Percentiles rank a stretch among this genome's conserved stretches.
These are phyloP conservation scores for Furnarius figulus DNA, from an alignment of 2,113 vertebrate genomes.

Conservation along the genomic window DNA sequence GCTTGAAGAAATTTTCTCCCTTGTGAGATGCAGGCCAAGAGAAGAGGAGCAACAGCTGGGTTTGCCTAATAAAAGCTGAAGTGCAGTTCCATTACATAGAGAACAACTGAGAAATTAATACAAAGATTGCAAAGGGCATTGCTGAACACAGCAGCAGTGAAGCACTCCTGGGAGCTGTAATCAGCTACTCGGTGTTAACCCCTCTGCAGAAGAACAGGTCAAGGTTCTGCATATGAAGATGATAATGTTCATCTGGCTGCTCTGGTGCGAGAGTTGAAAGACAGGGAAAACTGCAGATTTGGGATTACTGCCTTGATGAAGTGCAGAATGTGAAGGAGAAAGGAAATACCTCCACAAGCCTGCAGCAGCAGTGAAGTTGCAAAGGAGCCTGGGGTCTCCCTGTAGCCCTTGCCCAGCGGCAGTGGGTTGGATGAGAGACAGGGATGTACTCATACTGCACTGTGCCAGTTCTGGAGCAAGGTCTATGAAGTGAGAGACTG, in stretches of 20 bases:
- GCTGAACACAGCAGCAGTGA: not conserved
- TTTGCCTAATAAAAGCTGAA: not conserved
- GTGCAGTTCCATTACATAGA: not conserved
- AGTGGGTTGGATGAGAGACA: not conserved
- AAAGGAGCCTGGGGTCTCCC: not conserved
- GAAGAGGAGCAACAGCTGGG: not conserved
- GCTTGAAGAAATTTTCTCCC: not conserved
- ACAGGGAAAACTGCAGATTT: not conserved
- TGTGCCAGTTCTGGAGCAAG: fast-evolving
- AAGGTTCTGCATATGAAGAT: not conserved
- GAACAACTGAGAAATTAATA: not conserved
- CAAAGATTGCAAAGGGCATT: not conserved
- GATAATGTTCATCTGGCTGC: fast-evolving
- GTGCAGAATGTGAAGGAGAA: not conserved
- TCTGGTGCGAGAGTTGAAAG: not conserved
- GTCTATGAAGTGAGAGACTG: not conserved
- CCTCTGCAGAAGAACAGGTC: not conserved
- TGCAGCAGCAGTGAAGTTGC: not conserved
- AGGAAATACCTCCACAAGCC: not conserved
- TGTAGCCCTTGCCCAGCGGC: not conserved
- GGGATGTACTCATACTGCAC: not conserved
- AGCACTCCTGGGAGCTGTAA: not conserved
- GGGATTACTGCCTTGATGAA: not conserved
- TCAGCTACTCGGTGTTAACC: not conserved
- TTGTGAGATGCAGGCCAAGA: not conserved